Conservation (phyloP, 2,113 vertebrate genomes). For the Ameiurus melas region DNA sequence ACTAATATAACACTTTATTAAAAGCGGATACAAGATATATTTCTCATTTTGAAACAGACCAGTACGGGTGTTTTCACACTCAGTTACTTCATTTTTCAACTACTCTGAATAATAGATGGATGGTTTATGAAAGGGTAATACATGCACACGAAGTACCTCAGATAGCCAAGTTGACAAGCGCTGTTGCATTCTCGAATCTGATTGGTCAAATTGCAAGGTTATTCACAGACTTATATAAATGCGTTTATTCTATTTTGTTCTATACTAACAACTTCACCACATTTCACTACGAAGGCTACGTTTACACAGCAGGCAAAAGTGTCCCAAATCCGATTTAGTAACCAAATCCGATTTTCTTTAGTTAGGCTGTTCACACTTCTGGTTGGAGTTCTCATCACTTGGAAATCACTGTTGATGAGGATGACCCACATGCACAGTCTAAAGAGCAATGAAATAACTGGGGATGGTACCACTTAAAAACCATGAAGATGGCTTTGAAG, state of each 20-base stretch:
- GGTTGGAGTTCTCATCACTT: too few species aligned
- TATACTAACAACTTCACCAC: too few species aligned
- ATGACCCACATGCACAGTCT: too few species aligned
- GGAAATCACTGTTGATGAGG: too few species aligned
- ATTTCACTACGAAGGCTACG: too few species aligned
- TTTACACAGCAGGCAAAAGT: background rate
- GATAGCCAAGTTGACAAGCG: background rate
- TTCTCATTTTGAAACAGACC: background rate
- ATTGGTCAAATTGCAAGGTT: background rate
- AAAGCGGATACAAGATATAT: background rate
- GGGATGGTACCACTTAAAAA: too few species aligned
- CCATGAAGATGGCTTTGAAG: too few species aligned
- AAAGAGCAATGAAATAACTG: too few species aligned
- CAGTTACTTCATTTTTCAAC: background rate
- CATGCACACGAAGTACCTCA: background rate
- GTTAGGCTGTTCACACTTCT: background rate
- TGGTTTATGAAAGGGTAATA: background rate
- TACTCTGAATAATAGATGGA: background rate
- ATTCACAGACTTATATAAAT: background rate
- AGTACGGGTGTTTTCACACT: background rate
- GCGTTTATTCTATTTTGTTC: background rate
- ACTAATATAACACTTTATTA: background rate
- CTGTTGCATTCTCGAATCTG: background rate
- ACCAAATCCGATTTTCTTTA: background rate
- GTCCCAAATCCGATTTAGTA: too few species aligned